Evolutionary conservation across 2,113 vertebrate species (phyloP).

Genomic region (Lophotis ruficrista): DNA sequence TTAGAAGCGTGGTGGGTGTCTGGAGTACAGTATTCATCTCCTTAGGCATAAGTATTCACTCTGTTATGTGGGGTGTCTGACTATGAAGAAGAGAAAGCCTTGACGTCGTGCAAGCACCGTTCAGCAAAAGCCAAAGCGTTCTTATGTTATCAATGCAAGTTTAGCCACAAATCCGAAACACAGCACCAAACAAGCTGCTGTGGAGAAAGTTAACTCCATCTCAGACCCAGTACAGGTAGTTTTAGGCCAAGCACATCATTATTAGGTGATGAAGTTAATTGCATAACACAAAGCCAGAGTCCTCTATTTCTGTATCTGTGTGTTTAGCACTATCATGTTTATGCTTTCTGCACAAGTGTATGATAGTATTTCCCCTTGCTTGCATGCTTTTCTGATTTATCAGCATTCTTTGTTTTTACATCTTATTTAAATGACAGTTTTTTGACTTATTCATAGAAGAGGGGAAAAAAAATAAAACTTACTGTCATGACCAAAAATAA

Average conservation of each 20-base stretch:
- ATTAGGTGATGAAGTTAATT: background rate
- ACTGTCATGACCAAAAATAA: background rate
- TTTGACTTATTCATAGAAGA: background rate
- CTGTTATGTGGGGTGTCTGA: background rate
- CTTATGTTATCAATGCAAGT: rapidly evolving
- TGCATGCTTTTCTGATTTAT: background rate
- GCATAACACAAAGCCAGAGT: background rate
- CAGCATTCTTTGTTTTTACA: background rate
- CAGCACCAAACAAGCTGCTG: background rate
- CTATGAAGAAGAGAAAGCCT: background rate
- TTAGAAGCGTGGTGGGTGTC: background rate
- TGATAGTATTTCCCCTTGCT: background rate
- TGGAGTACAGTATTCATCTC: background rate
- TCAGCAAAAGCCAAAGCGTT: background rate
- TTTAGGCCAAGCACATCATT: background rate
- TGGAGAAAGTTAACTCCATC: background rate
- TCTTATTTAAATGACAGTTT: background rate
- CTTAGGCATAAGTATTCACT: background rate
- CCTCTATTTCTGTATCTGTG: background rate
- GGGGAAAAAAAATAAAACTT: background rate
- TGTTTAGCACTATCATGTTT: background rate
- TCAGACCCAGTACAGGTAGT: background rate
- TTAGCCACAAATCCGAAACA: background rate
- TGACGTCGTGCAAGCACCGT: background rate
- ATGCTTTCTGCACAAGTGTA: background rate